Percentiles rank a stretch among this genome's conserved stretches.
phyloP scores from a whole-genome alignment of 2,888 invertebrate genomes.

The Oxyteleia sp. region DNA sequence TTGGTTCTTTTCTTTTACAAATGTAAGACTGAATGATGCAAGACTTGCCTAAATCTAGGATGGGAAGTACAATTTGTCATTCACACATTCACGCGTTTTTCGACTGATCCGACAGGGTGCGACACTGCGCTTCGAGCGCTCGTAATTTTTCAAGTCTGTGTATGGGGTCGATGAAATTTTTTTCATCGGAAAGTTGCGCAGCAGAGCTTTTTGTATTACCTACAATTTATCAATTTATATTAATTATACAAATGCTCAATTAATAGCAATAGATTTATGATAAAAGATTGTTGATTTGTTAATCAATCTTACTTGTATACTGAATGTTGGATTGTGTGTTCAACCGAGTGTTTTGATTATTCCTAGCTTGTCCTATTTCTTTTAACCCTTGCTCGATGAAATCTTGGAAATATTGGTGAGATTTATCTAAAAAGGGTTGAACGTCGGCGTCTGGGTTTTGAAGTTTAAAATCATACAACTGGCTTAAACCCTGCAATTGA shows the following conservation, averaged over 20 bases:
- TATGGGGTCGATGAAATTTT: slow-evolving; percentile 84
- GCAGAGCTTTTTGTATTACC: slow-evolving; percentile 72
- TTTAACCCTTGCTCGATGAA: slow-evolving; percentile 94
- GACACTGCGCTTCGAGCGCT: slow-evolving; percentile 84
- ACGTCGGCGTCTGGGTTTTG: slow-evolving; percentile 94
- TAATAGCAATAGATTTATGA: no score
- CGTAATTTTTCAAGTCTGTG: slow-evolving; percentile 85
- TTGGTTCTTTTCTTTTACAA: no score
- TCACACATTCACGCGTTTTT: slow-evolving; percentile 80
- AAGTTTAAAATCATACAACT: slow-evolving; percentile 92
- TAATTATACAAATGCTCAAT: no score
- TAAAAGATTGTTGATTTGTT: no score
- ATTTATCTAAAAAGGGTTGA: slow-evolving; percentile 94
- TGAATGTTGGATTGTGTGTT: slow-evolving; percentile 76
- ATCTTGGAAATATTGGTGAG: slow-evolving; percentile 95
- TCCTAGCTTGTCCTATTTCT: slow-evolving; percentile 88
- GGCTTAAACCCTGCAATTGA: slow-evolving; percentile 90
- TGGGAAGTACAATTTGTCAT: slow-evolving; percentile 53
- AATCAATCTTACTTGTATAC: no score
- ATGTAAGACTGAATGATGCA: no score
- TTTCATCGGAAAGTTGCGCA: slow-evolving; percentile 77
- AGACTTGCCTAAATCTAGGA: slow-evolving; percentile 51
- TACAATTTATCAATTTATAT: slow-evolving; percentile 9
- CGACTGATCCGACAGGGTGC: slow-evolving; percentile 81
- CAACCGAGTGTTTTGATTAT: slow-evolving; percentile 82